phyloP scores from a whole-genome alignment of 2,888 invertebrate species.

The Sthenelais limicola region DNA sequence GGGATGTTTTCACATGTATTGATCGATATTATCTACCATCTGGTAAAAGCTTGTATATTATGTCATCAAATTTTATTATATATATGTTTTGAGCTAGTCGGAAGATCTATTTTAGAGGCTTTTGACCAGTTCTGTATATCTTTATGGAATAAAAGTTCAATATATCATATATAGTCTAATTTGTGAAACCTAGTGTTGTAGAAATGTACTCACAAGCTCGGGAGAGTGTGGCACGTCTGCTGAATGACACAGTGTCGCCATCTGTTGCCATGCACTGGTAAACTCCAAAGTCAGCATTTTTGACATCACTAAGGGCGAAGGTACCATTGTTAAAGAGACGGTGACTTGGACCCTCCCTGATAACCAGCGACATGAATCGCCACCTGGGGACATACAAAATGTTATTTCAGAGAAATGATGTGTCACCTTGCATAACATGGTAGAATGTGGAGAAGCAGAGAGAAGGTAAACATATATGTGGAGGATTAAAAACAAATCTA shows the following conservation, averaged over 20 bases:
- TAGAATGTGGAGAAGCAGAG: too few species aligned
- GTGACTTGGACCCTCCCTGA: neutral
- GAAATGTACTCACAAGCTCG: constrained; percentile 7
- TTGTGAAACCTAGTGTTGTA: too few species aligned
- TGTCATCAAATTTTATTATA: too few species aligned
- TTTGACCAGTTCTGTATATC: neutral
- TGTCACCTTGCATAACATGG: too few species aligned
- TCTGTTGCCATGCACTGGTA: constrained; percentile 28
- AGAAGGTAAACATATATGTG: too few species aligned
- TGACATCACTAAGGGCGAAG: neutral
- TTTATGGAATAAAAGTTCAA: neutral
- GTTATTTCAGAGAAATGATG: too few species aligned
- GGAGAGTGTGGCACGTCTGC: neutral
- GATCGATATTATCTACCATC: too few species aligned
- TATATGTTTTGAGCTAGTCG: neutral
- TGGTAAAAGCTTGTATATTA: too few species aligned
- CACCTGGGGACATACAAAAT: too few species aligned
- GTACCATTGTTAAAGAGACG: neutral
- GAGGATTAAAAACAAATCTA: too few species aligned
- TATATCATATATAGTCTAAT: too few species aligned
- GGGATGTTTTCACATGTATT: too few species aligned
- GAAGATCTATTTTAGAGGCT: neutral
- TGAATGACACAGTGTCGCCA: constrained; percentile 1
- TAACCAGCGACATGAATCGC: neutral
- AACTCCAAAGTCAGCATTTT: neutral